These are phyloP conservation scores for Tympanoctomys barrerae DNA, from an alignment of 2,797 vertebrate genomes.

Conservation along the genomic window DNA sequence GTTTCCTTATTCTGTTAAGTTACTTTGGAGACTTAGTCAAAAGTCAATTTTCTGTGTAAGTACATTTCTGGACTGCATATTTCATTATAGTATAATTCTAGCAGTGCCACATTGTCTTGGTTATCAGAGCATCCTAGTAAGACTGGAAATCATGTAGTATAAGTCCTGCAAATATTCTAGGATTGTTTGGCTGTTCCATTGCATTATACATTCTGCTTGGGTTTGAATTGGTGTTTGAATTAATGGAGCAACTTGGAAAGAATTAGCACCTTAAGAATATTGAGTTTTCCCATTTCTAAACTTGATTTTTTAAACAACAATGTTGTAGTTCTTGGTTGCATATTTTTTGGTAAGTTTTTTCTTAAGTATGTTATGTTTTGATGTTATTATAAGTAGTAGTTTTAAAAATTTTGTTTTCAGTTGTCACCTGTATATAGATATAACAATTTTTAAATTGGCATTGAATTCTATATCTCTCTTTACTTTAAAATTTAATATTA, in stretches of 20 bases:
- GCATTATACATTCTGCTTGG: background rate
- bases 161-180: background rate
- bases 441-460: background rate
- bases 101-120: background rate
- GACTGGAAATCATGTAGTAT: background rate
- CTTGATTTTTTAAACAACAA: background rate
- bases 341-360: background rate
- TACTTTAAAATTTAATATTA: background rate
- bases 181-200: background rate
- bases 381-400: background rate
- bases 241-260: background rate
- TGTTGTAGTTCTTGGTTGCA: background rate
- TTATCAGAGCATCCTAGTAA: background rate
- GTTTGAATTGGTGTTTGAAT: conserved; percentile 6
- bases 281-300: background rate
- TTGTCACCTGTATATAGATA: background rate
- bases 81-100: background rate
- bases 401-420: background rate
- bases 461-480: background rate
- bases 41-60: background rate
- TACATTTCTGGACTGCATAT: background rate
- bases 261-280: background rate
- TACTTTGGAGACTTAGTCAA: background rate
- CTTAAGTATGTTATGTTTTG: background rate
- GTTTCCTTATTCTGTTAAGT: background rate